Evolutionary conservation across 37 sponge, comb jelly and placozoan species (phyloP).

Genomic region (Theonella swinhoei): DNA sequence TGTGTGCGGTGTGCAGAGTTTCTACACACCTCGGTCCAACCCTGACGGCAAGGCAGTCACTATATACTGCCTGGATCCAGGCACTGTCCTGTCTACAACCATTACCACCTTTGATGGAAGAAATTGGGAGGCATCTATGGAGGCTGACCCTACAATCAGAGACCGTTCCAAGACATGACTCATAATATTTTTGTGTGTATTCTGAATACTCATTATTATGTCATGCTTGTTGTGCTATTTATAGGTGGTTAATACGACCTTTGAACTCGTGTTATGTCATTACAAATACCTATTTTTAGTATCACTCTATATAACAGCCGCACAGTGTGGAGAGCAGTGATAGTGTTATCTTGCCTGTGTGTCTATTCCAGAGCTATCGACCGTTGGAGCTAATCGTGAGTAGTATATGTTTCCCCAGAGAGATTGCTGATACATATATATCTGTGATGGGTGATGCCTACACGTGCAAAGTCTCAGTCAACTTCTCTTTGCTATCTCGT

Average conservation of each 20-base stretch:
- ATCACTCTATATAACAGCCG: no score
- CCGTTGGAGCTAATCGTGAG: no score
- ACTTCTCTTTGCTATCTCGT: no score
- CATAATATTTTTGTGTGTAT: not conserved
- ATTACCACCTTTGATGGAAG: slow-evolving; percentile 75
- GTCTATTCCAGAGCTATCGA: no score
- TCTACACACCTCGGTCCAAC: slow-evolving; percentile 95
- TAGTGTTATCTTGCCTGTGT: no score
- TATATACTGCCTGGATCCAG: slow-evolving; percentile 75
- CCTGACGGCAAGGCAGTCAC: slow-evolving; percentile 88
- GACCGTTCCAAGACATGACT: slow-evolving; percentile 44
- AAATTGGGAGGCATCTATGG: slow-evolving; percentile 82
- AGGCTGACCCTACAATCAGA: slow-evolving; percentile 41
- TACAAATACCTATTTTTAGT: no score
- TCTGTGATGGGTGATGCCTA: no score
- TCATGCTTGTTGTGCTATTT: not conserved
- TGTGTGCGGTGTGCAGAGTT: slow-evolving; percentile 94
- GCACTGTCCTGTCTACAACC: slow-evolving; percentile 51
- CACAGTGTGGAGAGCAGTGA: no score
- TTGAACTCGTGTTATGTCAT: no score
- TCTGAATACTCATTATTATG: not conserved
- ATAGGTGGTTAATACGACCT: not conserved
- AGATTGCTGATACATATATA: no score
- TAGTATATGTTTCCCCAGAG: no score
- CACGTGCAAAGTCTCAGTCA: no score